Base-by-base conservation (phyloP, 1,140 invertebrate species). In the Brachionus koreanus region DNA sequence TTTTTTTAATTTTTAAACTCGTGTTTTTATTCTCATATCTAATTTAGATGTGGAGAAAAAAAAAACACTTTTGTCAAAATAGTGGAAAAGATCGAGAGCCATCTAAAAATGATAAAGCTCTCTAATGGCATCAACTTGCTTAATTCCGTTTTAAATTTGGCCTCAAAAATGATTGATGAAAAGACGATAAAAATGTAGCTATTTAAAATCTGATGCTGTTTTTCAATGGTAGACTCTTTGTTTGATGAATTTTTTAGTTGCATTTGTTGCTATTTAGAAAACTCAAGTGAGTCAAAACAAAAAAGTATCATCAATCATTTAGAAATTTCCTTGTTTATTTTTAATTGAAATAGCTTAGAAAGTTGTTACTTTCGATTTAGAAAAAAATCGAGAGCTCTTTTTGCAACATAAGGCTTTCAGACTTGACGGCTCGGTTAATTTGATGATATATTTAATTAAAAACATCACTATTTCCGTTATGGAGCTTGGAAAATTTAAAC, bases 261-360 rank as follows among this genome's bases (percentile, higher is more conserved):
- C 49, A 57, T 57, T 57, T 57, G 49, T 57, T 57, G 49, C 49
- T 19, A 23, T 57, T 57, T 57, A 57, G 19, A 19, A 57, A 57
- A 57, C 49, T 57, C 49, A 57, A 37, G 65, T 39, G 37, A 69
- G 16, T 69, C 33, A 69, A 69, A 37, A 69, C 33, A 69, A 37
- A 69, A 37, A 69, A 39, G n/a, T 19, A 69, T 69, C 65, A 69
- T 69, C 37, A 69, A 69, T 69, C 65, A 69, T 69, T 33, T 65
- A 65, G 35, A 33, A 65, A 65, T 65, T 69, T 69, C 65, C 65
- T 69, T 69, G 65, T 69, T 69, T 69, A 69, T 69, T 69, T 69
- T 69, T 57, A 57, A 57, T 57, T 57, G 49, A 57, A 57, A 57
- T 57, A 57, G 49, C 49, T 57, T 57, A 19, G 9, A 37, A 69